Evolutionary conservation across 2,888 invertebrate genomes (phyloP).

Genomic region (Lasioglossum leucozonium): DNA sequence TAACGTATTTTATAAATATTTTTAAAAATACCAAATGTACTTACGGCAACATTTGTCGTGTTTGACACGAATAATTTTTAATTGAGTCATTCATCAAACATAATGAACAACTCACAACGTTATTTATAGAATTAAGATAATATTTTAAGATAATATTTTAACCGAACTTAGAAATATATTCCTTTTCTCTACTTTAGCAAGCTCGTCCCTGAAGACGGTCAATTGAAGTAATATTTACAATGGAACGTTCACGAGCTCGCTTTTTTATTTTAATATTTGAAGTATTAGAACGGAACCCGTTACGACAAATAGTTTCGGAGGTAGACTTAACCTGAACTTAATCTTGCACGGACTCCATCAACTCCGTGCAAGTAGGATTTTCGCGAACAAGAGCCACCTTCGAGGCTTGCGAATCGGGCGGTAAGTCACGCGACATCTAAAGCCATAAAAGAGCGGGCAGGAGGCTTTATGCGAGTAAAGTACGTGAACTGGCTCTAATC

Average conservation of each 20-base stretch:
- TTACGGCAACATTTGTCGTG: too few relatives aligned
- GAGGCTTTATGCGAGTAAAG: not conserved
- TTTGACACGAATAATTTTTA: not conserved
- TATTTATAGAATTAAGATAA: not conserved
- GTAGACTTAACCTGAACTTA: not conserved
- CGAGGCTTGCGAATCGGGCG: slow-evolving; percentile 3
- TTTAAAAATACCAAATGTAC: not conserved
- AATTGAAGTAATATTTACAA: not conserved
- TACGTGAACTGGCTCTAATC: not conserved
- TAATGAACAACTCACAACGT: not conserved
- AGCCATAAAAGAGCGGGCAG: not conserved
- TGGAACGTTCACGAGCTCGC: not conserved
- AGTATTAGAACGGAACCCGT: not conserved
- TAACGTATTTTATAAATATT: not conserved
- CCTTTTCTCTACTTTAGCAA: not conserved
- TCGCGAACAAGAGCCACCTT: not conserved
- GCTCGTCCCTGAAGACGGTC: not conserved
- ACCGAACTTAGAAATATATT: too few relatives aligned
- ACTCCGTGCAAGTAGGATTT: not conserved
- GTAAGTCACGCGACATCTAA: not conserved
- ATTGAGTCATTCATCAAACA: not conserved
- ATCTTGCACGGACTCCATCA: not conserved
- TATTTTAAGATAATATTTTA: too few relatives aligned
- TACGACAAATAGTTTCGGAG: not conserved
- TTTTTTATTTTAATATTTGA: not conserved